Conservation (phyloP, 2,113 vertebrate species). For the Labeo catla region DNA sequence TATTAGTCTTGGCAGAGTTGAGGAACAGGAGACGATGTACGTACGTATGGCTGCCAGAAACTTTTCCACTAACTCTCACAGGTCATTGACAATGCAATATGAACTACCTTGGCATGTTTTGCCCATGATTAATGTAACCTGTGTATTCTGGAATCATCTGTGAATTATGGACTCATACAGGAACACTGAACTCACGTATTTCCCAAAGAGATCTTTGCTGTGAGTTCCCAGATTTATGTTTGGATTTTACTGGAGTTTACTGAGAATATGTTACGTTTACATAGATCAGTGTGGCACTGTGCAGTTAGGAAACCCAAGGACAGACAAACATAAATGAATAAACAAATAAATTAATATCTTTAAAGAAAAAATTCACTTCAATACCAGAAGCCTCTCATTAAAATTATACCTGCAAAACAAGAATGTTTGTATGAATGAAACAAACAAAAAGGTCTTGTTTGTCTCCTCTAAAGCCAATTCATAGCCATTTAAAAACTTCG, state of each 20-base stretch:
- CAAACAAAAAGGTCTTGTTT: background rate
- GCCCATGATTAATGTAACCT: slow-evolving; percentile 65
- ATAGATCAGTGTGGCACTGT: background rate
- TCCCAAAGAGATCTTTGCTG: slow-evolving; percentile 18
- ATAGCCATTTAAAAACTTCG: background rate
- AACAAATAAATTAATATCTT: background rate
- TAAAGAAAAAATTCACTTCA: slow-evolving; percentile 2
- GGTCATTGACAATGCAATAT: slow-evolving; percentile 65
- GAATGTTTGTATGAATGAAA: background rate
- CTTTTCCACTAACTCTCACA: slow-evolving; percentile 66
- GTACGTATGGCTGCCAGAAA: slow-evolving; percentile 64
- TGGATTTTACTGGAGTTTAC: background rate
- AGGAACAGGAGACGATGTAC: slow-evolving; percentile 59
- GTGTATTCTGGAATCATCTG: slow-evolving; percentile 49
- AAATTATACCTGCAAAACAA: background rate
- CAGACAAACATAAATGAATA: slow-evolving; percentile 4
- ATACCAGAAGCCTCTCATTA: slow-evolving; percentile 7
- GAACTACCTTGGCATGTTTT: slow-evolving; percentile 69
- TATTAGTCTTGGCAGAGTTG: slow-evolving; percentile 67
- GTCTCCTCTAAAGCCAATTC: background rate
- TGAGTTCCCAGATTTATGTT: background rate
- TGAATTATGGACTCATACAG: slow-evolving; percentile 44
- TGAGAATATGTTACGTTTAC: background rate
- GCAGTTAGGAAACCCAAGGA: background rate
- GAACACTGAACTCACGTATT: slow-evolving; percentile 35